phyloP scores from a whole-genome alignment of 2,113 vertebrate genomes.

The Macquaria australasica region DNA sequence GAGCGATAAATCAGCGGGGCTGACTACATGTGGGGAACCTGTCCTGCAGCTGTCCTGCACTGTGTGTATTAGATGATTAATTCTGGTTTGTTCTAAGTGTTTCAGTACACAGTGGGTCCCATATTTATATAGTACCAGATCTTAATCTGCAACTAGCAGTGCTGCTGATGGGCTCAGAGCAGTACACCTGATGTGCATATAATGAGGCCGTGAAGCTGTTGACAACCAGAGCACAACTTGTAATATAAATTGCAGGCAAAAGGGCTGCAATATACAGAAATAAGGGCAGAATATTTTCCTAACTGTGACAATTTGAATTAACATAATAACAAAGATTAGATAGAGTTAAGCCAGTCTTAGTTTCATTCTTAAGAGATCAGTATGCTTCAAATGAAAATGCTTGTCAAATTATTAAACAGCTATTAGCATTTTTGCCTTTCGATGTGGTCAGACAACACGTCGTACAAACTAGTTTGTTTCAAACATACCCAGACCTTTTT shows the following conservation, averaged over 20 bases:
- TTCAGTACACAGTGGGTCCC: not conserved
- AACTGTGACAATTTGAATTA: not conserved
- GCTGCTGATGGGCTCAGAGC: not conserved
- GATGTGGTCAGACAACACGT: not conserved
- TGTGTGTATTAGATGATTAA: constrained; percentile 19
- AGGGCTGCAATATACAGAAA: not conserved
- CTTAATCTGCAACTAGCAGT: constrained; percentile 7
- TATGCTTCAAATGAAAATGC: not conserved
- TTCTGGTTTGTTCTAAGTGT: constrained; percentile 18
- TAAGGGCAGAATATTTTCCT: not conserved
- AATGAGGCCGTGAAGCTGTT: constrained; percentile 25
- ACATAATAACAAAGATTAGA: not conserved
- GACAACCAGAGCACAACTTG: not conserved
- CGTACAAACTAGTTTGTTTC: not conserved
- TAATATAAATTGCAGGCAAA: not conserved
- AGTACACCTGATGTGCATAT: constrained; percentile 25
- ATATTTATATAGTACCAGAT: constrained; percentile 16
- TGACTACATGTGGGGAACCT: not conserved
- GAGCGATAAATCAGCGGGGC: not conserved
- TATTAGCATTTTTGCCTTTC: not conserved
- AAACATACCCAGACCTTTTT: too few species aligned
- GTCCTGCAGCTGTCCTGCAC: constrained; percentile 4
- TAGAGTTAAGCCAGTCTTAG: not conserved
- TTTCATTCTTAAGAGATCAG: not conserved
- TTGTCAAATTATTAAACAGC: not conserved